A percentile compares a stretch with the other conserved stretches of the same genome.
Conservation (phyloP, 2,113 vertebrate genomes). For the Sturnus vulgaris region DNA sequence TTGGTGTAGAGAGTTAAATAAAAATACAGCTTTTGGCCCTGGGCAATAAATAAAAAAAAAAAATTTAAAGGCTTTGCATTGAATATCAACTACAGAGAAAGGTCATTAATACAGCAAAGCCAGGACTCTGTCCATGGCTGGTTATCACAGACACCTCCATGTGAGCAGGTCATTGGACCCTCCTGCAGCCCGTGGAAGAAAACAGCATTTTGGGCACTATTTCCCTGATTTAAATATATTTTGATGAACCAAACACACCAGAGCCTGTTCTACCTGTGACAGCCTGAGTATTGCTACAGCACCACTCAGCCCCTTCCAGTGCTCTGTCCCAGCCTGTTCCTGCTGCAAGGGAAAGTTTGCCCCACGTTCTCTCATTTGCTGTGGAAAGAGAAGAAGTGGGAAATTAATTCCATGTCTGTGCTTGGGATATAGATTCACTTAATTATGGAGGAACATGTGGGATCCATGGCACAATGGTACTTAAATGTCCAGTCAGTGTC, state of each 20-base stretch:
- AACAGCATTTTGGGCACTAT: not conserved
- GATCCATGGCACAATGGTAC: not conserved
- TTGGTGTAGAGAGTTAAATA: not conserved
- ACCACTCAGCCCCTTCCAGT: not conserved
- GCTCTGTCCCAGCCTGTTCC: not conserved
- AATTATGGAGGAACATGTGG: too few relatives aligned
- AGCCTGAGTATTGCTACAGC: not conserved
- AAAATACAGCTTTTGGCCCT: not conserved
- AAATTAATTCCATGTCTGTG: not conserved
- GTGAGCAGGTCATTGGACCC: too few relatives aligned
- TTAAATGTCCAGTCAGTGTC: not conserved
- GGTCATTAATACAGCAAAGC: not conserved
- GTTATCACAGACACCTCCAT: not conserved
- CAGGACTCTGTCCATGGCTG: not conserved
- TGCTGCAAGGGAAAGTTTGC: accelerated
- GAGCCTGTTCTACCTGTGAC: not conserved
- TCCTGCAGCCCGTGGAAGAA: not conserved
- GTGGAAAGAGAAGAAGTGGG: not conserved
- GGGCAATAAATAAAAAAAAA: not conserved
- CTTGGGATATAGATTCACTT: not conserved
- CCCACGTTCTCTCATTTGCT: not conserved
- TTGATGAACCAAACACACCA: not conserved
- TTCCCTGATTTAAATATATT: not conserved
- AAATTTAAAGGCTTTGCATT: not conserved
- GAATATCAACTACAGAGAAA: not conserved